Conservation (phyloP, 2,888 invertebrate genomes). For the Pandemis cinnamomeana region DNA sequence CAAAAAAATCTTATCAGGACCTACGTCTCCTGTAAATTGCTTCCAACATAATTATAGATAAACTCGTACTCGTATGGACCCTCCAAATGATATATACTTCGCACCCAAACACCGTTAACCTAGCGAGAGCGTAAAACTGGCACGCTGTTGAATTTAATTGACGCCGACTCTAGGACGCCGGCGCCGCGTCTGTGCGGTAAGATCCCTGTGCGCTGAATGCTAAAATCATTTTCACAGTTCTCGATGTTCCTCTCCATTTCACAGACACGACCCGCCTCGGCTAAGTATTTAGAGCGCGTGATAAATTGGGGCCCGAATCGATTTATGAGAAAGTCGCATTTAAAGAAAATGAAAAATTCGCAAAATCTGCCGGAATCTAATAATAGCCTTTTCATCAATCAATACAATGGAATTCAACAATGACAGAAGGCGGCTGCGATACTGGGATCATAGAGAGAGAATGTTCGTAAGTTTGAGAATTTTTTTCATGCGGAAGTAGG, state of each 20-base stretch:
- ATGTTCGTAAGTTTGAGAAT: constrained; percentile 66
- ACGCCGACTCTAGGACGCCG: constrained; percentile 47
- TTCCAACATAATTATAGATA: constrained; percentile 44
- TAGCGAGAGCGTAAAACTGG: constrained; percentile 57
- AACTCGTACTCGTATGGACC: constrained; percentile 8
- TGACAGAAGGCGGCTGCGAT: constrained; percentile 65
- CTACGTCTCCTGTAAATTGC: constrained; percentile 52
- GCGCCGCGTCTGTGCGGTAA: constrained; percentile 55
- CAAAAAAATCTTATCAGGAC: constrained; percentile 53
- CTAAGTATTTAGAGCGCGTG: constrained; percentile 73
- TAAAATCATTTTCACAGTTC: constrained; percentile 65
- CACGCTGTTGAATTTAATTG: constrained; percentile 63
- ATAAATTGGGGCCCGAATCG: constrained; percentile 75
- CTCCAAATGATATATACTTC: constrained; percentile 50
- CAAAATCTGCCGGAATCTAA: constrained; percentile 72
- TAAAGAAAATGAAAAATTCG: constrained; percentile 76
- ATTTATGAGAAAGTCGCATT: constrained; percentile 72
- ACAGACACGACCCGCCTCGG: constrained; percentile 62
- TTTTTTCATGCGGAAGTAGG: constrained; percentile 66
- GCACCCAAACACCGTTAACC: constrained; percentile 54
- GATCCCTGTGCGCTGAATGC: constrained; percentile 51
- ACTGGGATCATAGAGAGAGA: constrained; percentile 59
- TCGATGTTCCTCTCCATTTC: constrained; percentile 69
- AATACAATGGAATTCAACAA: constrained; percentile 71
- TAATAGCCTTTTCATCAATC: constrained; percentile 79